Conservation (phyloP, 2,113 vertebrate species). For the Xyrauchen texanus region DNA sequence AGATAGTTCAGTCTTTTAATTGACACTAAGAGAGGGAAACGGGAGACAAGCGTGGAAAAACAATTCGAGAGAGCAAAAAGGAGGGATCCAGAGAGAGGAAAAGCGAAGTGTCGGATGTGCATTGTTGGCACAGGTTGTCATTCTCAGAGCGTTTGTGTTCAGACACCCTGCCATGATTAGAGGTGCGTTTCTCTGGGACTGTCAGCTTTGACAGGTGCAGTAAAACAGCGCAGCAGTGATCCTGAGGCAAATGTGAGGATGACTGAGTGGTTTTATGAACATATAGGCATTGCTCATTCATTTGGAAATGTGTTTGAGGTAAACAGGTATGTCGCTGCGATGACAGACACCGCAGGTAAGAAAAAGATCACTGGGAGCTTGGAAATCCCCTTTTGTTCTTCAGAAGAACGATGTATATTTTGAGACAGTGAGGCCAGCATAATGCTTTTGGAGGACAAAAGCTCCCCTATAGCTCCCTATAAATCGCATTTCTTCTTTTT, state of each 20-base stretch:
- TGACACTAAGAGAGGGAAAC: slow-evolving; percentile 94
- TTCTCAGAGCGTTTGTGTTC: slow-evolving; percentile 55
- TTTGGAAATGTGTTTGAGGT: slow-evolving; percentile 63
- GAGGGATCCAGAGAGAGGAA: slow-evolving; percentile 42
- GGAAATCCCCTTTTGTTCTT: neutral
- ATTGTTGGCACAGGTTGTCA: slow-evolving; percentile 71
- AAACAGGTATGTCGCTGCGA: slow-evolving; percentile 42
- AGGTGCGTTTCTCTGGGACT: slow-evolving; percentile 64
- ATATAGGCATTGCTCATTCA: slow-evolving; percentile 59
- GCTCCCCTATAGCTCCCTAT: too few species aligned
- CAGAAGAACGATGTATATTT: slow-evolving; percentile 28
- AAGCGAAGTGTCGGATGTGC: slow-evolving; percentile 60
- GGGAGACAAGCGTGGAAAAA: slow-evolving; percentile 67
- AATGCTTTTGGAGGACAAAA: too few species aligned
- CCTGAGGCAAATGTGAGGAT: slow-evolving; percentile 46
- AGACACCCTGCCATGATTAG: slow-evolving; percentile 64
- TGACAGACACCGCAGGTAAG: slow-evolving; percentile 41
- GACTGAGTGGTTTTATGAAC: slow-evolving; percentile 67
- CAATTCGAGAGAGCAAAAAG: slow-evolving; percentile 38
- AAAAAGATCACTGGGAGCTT: slow-evolving; percentile 13
- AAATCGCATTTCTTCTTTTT: too few species aligned
- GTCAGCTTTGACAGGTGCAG: slow-evolving; percentile 62
- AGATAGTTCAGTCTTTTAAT: slow-evolving; percentile 99
- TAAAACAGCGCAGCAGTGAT: slow-evolving; percentile 49
- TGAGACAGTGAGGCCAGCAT: neutral